phyloP scores from a whole-genome alignment of 2,888 invertebrate species.

The Lasioglossum zephyrum region DNA sequence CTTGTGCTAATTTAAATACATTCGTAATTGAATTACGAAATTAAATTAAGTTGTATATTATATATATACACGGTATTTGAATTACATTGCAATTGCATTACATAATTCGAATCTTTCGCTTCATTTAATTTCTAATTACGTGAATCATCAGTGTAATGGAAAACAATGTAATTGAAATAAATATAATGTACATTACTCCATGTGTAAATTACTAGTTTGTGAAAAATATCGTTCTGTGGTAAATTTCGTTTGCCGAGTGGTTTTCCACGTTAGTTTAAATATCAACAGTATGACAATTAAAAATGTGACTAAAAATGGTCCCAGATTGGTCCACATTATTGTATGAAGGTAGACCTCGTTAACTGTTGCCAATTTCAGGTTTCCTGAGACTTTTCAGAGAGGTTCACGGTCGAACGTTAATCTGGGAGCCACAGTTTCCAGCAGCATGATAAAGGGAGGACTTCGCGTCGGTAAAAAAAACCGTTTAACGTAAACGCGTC shows the following conservation, averaged over 20 bases:
- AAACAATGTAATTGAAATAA: no score
- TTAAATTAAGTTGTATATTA: no score
- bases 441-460: constrained; percentile 31
- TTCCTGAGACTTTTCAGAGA: neutral
- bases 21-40: no score
- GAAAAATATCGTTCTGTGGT: constrained; percentile 3
- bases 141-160: no score
- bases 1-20: no score
- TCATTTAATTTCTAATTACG: no score
- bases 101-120: no score
- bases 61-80: no score
- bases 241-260: neutral
- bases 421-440: constrained; percentile 32
- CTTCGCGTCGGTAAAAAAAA: constrained; percentile 42
- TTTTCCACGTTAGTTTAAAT: neutral
- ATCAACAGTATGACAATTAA: neutral
- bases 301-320: neutral
- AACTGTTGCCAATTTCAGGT: neutral
- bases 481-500: constrained; percentile 45
- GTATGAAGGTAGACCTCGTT: neutral
- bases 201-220: no score
- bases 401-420: constrained; percentile 10
- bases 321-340: neutral
- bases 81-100: no score
- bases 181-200: no score